These are phyloP conservation scores for Lates calcarifer DNA, from an alignment of 2,113 vertebrate genomes.

Conservation along the genomic window DNA sequence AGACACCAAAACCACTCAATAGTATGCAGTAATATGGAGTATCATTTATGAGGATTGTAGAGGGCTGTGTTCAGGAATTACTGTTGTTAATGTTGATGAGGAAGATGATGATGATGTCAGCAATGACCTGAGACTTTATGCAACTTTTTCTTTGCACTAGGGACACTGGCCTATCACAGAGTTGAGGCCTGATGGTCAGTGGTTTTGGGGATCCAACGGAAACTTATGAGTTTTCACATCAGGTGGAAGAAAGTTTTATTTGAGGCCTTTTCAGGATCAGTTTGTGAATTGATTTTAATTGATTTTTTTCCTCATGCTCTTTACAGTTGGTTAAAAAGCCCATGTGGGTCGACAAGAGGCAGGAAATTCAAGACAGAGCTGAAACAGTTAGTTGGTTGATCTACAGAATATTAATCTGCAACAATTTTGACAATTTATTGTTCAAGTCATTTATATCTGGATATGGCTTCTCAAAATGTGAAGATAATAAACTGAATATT, in stretches of 20 bases:
- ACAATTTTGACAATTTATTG: too few species aligned
- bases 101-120: constrained; percentile 1
- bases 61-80: constrained; percentile 31
- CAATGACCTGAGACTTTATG: constrained; percentile 71
- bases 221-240: not conserved
- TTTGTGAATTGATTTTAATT: not conserved
- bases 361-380: not conserved
- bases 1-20: constrained; percentile 57
- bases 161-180: constrained; percentile 62
- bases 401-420: too few species aligned
- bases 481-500: too few species aligned
- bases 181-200: constrained; percentile 56
- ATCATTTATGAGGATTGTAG: not conserved
- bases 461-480: too few species aligned
- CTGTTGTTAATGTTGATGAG: constrained; percentile 26
- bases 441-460: too few species aligned
- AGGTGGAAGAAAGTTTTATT: not conserved
- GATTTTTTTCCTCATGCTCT: not conserved
- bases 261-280: not conserved
- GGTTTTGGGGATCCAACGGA: constrained; percentile 53
- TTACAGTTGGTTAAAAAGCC: not conserved
- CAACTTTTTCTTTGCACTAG: constrained; percentile 80
- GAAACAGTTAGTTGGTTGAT: too few species aligned
- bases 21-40: constrained; percentile 56
- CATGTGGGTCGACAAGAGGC: not conserved